Evolutionary conservation across 2,888 invertebrate species (phyloP).

Genomic region (Aphodius sticticus): DNA sequence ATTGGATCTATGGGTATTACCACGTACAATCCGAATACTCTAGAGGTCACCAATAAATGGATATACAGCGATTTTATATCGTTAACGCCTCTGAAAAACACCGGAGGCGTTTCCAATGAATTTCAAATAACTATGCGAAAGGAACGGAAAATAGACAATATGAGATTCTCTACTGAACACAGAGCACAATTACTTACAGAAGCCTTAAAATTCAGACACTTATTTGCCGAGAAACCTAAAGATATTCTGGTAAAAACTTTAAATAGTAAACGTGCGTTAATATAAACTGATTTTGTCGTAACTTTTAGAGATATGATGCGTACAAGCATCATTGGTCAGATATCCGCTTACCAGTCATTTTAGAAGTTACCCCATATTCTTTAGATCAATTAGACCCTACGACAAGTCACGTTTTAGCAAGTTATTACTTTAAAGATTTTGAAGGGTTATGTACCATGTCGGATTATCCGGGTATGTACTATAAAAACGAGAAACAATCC

Average conservation of each 20-base stretch:
- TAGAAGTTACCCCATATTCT: constrained; percentile 93
- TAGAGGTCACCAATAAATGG: constrained; percentile 96
- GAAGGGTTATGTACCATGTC: constrained; percentile 81
- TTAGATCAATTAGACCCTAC: constrained; percentile 92
- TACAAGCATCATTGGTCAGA: constrained; percentile 98
- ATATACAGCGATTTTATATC: constrained; percentile 81
- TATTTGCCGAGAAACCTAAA: constrained; percentile 83
- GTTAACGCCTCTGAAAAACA: constrained; percentile 61
- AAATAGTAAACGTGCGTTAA: constrained; percentile 12
- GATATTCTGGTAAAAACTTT: constrained; percentile 73
- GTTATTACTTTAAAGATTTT: constrained; percentile 87
- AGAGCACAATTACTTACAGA: constrained; percentile 92
- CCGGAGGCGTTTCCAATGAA: constrained; percentile 67
- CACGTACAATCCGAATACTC: constrained; percentile 92
- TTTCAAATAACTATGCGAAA: constrained; percentile 87
- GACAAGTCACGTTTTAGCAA: constrained; percentile 81
- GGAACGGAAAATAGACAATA: constrained; percentile 89
- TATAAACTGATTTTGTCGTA: not conserved
- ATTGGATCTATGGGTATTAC: constrained; percentile 95
- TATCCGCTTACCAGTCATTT: constrained; percentile 82
- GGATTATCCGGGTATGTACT: constrained; percentile 75
- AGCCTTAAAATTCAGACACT: constrained; percentile 81
- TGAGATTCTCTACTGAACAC: constrained; percentile 97
- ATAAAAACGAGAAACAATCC: not conserved
- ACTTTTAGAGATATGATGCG: constrained; percentile 72